Base-by-base conservation (phyloP, 2,797 vertebrate species). In the Epinephelus awoara region DNA sequence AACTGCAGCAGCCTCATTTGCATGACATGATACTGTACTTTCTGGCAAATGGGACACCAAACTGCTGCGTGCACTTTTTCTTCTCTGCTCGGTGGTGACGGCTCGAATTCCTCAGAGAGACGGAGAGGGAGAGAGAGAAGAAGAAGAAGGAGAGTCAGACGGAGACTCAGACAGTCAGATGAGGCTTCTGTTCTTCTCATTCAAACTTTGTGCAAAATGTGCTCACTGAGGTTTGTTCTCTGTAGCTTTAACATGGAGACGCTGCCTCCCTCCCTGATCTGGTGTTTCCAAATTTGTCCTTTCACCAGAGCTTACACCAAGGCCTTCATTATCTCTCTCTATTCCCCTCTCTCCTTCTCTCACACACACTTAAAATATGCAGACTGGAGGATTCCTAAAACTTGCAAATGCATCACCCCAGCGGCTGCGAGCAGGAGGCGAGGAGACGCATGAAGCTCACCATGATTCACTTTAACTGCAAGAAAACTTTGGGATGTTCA, bases 261-360 rank as follows among this genome's bases (percentile, higher is more conserved):
- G 78, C 75, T 50, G 77, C 77, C 85, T 90, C 81, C 77, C 79
- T 84, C 88, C 90, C 91, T 80, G 84, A 92, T 88, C 84, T 80
- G 88, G 82, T 80, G 90, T 86, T 92, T 93, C 91, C 88, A 94
- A 91, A 93, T 94, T 78, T 85, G 88, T 94, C 90, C 84, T 88
- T 88, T 89, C 82, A 93, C 92, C 92, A 90, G 88, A 80, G 89
- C 75, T 87, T 89, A 84, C 84, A 89, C 83, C 88, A 93, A 93
- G 85, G 88, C 93, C 79, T 84, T 95, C 85, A 95, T 95, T 94
- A 93, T 89, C 75, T 89, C 89, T 65, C 63, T 61, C 80, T 81
- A 11, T 64, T 21, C 44, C 49, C 50, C 79, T 58, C 57, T 13
- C 80, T 62, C 56, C 23, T 65, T 65, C 72, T 34, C 54, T n/a